Evolutionary conservation across 1,140 invertebrate species (phyloP), one percentile per base, ranked within the genome.

Genomic region (Vanessa atalanta): DNA sequence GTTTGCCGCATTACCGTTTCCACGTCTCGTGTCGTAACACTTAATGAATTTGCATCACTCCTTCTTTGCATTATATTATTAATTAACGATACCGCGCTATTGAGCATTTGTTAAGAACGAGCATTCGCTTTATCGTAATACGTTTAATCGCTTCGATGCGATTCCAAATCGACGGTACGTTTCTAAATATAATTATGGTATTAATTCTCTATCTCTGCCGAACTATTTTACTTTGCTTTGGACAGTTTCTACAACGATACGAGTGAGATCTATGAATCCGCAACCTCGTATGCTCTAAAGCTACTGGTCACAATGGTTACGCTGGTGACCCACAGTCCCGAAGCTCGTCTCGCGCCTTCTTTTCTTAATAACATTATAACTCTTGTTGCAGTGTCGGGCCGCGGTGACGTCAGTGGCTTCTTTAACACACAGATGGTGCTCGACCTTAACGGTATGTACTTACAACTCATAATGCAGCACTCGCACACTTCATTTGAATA

Each of bases 361-460:
- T 15, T 16, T 23, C 47, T 14, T 70, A 70, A 61, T 37, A 66
- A 73, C 47, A 48, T 78, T 76, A 69, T 82, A 80, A 69, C 48
- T 82, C 66, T 86, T 89, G 84, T 92, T 92, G 72, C 90, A 92
- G 90, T 90, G 83, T 85, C 90, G 79, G 88, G 84, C 72, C 90
- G 88, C 83, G 88, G 87, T 79, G 88, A 90, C 88, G 89, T 92
- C 81, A 86, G 82, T 83, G 83, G 85, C 81, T 91, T 81, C 83
- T 92, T 89, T 88, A 89, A 92, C 84, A 92, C 90, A 70, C 90
- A 91, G 83, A 91, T 92, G 90, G 86, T 90, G 80, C 85, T 92
- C 80, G 90, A 92, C 88, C 88, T 92, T 78, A 92, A 90, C 80
- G 90, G 90, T 91, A 76, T 82, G 89, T 88, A 48, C 47, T 79